Base-by-base conservation (phyloP, 2,888 invertebrate genomes). In the Itoplectis maculator region DNA sequence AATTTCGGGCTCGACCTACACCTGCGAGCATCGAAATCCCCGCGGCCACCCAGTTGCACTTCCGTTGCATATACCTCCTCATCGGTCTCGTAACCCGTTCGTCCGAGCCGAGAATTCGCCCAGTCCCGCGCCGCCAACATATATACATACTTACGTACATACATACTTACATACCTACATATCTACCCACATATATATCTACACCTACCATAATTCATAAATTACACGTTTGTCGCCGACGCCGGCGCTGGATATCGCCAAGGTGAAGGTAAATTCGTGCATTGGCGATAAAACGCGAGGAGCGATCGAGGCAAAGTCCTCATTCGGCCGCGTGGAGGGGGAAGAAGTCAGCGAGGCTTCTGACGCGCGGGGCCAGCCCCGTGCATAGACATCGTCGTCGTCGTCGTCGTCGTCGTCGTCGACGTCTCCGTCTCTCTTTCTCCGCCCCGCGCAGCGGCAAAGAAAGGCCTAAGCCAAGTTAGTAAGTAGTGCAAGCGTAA, bases 401-500 rank as follows among this genome's bases (percentile, higher is more conserved):
- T n/a, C n/a, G n/a, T n/a, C n/a, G n/a, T n/a, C n/a, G n/a, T n/a
- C n/a, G n/a, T n/a, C n/a, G n/a, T n/a, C n/a, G n/a, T n/a, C n/a
- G n/a, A n/a, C n/a, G n/a, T n/a, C n/a, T n/a, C n/a, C n/a, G n/a
- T n/a, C n/a, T n/a, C n/a, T n/a, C n/a, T n/a, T n/a, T n/a, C n/a
- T n/a, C n/a, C n/a, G n/a, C n/a, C n/a, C 61, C 59, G 61, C 65
- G 75, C 47, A 78, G 5, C 80, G 63, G 87, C 83, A 86, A 87
- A 86, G 88, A 88, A 88, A 88, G 87, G 88, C 86, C 86, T 88
- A 87, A 86, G 88, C 86, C 87, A 89, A 88, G 89, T 88, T 89
- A 90, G 92, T 92, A 92, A 92, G 92, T 92, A 92, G 92, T 92
- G 92, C 92, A 91, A 92, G 92, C 92, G 92, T 91, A 92, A 92